Evolutionary conservation across 2,113 vertebrate genomes (phyloP).

Genomic region (Polypterus senegalus): DNA sequence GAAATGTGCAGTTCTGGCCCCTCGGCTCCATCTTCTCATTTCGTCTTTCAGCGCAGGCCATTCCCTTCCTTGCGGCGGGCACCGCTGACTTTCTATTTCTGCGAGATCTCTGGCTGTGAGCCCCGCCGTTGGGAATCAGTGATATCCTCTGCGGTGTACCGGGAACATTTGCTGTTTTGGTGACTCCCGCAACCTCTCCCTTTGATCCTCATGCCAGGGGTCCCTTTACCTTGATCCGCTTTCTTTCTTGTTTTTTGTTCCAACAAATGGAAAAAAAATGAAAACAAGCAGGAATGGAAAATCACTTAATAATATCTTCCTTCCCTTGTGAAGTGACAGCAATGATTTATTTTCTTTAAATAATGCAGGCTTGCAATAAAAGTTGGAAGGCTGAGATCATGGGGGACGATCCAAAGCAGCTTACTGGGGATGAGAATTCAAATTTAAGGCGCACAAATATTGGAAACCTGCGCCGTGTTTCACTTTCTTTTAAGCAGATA

Average conservation of each 20-base stretch:
- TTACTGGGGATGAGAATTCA: too few species aligned
- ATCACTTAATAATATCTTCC: not conserved
- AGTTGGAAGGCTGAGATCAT: too few species aligned
- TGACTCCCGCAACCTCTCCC: constrained; percentile 31
- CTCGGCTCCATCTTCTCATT: constrained; percentile 54
- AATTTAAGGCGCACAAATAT: too few species aligned
- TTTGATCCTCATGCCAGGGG: constrained; percentile 59
- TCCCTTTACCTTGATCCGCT: constrained; percentile 19
- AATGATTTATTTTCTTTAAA: too few species aligned
- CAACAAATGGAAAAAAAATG: constrained; percentile 2
- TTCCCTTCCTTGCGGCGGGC: constrained; percentile 62
- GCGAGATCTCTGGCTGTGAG: constrained; percentile 55
- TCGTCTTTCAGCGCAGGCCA: constrained; percentile 52
- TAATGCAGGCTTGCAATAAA: too few species aligned
- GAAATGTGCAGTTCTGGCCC: constrained; percentile 50
- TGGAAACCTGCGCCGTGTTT: too few species aligned
- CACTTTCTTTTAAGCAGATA: too few species aligned
- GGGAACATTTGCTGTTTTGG: constrained; percentile 37
- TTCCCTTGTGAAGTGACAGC: not conserved
- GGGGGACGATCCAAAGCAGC: too few species aligned
- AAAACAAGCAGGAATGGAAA: not conserved
- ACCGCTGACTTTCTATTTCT: constrained; percentile 55
- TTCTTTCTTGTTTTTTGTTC: not conserved
- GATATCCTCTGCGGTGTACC: constrained; percentile 66
- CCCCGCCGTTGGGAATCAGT: constrained; percentile 55